Evolutionary conservation across 2,113 vertebrate species (phyloP), one percentile per base, ranked within the genome.

Genomic region (Salvelinus namaycush): DNA sequence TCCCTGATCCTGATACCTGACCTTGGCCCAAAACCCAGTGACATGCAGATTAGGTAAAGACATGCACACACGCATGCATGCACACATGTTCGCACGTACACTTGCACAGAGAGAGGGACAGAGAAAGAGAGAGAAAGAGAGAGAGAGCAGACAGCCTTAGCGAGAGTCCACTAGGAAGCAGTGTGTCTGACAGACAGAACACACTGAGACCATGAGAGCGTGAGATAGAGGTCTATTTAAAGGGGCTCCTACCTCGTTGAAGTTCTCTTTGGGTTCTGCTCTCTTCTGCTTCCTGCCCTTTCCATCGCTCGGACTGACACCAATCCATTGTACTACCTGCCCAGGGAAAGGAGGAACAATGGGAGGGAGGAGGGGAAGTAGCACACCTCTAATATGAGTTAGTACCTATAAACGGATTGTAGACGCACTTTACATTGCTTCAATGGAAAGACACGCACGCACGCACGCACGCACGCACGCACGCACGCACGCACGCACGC

Each of bases 321-420:
- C 94, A 92, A 93, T 95, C 98, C 98, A 99, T 94, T 97, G 98
- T 87, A 86, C 76, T 87, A 97, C 95, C 98, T 99, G 91, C 73
- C 90, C 81, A 67, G 68, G 74, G 4, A 79, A 60, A 67, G n/a
- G 80, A 75, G 74, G 70, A 73, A 39, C 7, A 7, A 6, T 8
- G 8, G 39, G 39, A 44, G 39, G 39, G 9, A 11, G 39, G 39
- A 9, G 11, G 39, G 39, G 39, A 44, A 48, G 27, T 66, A 54
- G 48, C 13, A 39, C 44, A 57, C 34, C 26, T 44, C 39, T 34
- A 62, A 86, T 39, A 54, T 72, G 76, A 85, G 24, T 65, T 88
- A 89, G 76, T 83, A 82, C 81, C 85, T 83, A 87, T 74, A 87
- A 87, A 89, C 81, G 87, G 73, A 86, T 65, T 74, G 64, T 57